Evolutionary conservation across 2,797 vertebrate genomes (phyloP).

Genomic region (Lepus oiostolus): DNA sequence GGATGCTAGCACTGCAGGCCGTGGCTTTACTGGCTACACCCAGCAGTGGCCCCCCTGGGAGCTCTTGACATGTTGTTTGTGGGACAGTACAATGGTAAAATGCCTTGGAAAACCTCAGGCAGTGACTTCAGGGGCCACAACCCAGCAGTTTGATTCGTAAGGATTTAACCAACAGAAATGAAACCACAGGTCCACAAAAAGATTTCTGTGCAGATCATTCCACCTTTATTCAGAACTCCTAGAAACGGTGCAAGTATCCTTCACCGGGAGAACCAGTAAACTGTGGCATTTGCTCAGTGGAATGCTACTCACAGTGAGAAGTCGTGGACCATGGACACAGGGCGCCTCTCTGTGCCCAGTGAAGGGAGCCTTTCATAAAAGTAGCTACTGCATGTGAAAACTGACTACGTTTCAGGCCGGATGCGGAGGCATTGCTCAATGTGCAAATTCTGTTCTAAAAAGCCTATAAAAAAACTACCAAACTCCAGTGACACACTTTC

Average conservation of each 20-base stretch:
- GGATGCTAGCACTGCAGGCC: too few relatives aligned
- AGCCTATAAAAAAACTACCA: background rate
- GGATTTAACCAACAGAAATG: constrained; percentile 4
- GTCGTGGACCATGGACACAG: background rate
- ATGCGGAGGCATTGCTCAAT: background rate
- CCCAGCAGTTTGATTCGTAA: background rate
- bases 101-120: background rate
- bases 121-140: background rate
- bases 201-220: constrained; percentile 6
- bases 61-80: rapidly evolving
- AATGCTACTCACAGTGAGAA: background rate
- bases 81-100: background rate
- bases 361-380: background rate
- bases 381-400: background rate
- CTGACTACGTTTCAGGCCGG: background rate
- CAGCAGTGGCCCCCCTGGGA: too few relatives aligned
- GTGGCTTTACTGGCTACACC: too few relatives aligned
- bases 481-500: background rate
- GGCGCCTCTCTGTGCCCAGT: background rate
- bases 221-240: background rate
- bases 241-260: background rate
- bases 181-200: constrained; percentile 22
- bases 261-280: background rate
- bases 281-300: background rate
- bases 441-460: constrained; percentile 43